Conservation (phyloP, 1,140 invertebrate species). For the Schmidtea mediterranea region DNA sequence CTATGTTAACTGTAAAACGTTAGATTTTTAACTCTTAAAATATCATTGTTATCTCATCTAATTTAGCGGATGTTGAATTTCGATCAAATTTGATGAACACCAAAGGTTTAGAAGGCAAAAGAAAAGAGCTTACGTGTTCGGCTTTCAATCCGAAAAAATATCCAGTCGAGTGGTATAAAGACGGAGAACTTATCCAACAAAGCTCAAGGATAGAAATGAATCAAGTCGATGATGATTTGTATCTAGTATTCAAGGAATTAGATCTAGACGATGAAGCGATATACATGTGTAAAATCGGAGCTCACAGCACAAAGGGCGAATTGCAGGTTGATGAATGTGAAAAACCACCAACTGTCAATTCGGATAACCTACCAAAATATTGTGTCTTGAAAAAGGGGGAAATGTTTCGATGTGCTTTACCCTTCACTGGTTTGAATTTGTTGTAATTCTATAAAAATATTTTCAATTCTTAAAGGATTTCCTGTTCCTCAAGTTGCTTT, state of each 20-base stretch:
- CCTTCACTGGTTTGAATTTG: background rate
- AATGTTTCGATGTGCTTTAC: slow-evolving; percentile 6
- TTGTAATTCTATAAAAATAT: background rate
- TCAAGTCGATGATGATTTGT: slow-evolving; percentile 18
- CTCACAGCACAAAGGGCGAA: slow-evolving; percentile 16
- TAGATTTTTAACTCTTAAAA: background rate
- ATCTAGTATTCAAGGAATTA: slow-evolving; percentile 17
- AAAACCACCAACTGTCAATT: slow-evolving; percentile 2
- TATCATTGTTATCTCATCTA: slow-evolving; percentile 5
- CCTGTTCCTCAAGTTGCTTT: slow-evolving; percentile 19
- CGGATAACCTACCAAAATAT: background rate
- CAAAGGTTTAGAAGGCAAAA: slow-evolving; percentile 58
- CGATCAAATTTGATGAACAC: slow-evolving; percentile 84
- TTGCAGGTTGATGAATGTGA: slow-evolving; percentile 14
- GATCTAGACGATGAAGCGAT: slow-evolving; percentile 18
- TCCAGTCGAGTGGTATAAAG: slow-evolving; percentile 66
- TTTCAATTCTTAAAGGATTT: slow-evolving; percentile 12
- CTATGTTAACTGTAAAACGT: slow-evolving; percentile 3
- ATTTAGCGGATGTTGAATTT: slow-evolving; percentile 62
- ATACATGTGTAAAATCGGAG: slow-evolving; percentile 22
- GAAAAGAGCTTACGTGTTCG: slow-evolving; percentile 60
- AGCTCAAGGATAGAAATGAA: slow-evolving; percentile 32
- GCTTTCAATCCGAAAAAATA: slow-evolving; percentile 66
- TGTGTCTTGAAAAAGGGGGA: slow-evolving; percentile 11
- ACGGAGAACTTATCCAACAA: slow-evolving; percentile 51